phyloP scores from a whole-genome alignment of 2,888 invertebrate species.

The Acleris sparsana region DNA sequence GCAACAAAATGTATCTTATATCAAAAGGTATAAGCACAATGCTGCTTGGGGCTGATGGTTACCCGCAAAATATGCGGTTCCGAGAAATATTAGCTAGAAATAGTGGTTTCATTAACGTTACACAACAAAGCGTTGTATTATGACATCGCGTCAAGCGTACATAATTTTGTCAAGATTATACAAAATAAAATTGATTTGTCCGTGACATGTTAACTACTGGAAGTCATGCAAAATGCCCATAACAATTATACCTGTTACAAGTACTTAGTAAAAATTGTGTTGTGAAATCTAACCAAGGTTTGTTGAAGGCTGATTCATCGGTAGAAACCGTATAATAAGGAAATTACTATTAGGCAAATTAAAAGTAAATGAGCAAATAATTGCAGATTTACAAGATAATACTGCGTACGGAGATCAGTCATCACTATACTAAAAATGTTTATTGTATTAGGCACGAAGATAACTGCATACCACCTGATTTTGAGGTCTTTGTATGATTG shows the following conservation, averaged over 20 bases:
- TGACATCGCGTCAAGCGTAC: not conserved
- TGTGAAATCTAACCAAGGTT: slow-evolving; percentile 32
- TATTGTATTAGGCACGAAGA: no score
- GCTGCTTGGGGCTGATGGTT: slow-evolving; percentile 1
- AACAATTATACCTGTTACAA: not conserved
- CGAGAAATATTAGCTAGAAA: slow-evolving; percentile 24
- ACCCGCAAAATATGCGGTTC: slow-evolving; percentile 19
- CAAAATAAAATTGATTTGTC: not conserved
- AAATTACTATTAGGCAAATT: slow-evolving; percentile 12
- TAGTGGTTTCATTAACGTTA: slow-evolving; percentile 20
- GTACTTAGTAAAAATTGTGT: slow-evolving; percentile 11
- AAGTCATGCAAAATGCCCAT: slow-evolving; percentile 10
- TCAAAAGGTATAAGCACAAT: slow-evolving; percentile 16
- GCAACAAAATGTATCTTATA: slow-evolving; percentile 2
- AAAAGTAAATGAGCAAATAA: not conserved
- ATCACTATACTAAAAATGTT: not conserved
- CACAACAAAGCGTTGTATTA: not conserved
- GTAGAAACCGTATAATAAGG: slow-evolving; percentile 30
- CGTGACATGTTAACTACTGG: slow-evolving; percentile 3
- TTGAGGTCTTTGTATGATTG: no score
- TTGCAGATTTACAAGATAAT: slow-evolving; percentile 28
- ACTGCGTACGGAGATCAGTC: not conserved
- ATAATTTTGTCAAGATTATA: not conserved
- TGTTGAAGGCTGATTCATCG: slow-evolving; percentile 15
- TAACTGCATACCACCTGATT: no score